Conservation (phyloP, 2,113 vertebrate species). For the Coreoperca whiteheadi region DNA sequence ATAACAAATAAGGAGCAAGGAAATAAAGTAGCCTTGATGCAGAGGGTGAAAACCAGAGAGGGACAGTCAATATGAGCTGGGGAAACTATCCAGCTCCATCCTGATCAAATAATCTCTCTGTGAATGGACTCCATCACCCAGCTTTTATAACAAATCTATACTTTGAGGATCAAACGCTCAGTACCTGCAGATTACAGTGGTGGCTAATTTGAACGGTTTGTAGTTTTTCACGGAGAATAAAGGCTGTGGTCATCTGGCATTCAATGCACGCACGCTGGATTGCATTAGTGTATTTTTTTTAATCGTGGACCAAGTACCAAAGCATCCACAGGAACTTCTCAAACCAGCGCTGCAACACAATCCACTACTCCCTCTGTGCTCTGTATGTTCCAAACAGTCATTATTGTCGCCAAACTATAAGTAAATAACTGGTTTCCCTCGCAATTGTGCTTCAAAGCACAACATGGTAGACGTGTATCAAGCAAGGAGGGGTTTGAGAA, state of each 20-base stretch:
- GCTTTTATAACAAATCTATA: not conserved
- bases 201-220: not conserved
- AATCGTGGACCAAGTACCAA: not conserved
- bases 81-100: not conserved
- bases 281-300: not conserved
- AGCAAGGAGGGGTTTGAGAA: too few species aligned
- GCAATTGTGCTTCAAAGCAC: too few species aligned
- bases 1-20: constrained; percentile 41
- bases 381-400: too few species aligned
- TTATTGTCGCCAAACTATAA: too few species aligned
- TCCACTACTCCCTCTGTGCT: too few species aligned
- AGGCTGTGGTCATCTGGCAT: not conserved
- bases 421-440: too few species aligned
- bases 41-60: constrained; percentile 28
- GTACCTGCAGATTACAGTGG: not conserved
- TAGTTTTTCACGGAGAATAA: not conserved
- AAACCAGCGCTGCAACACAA: not conserved
- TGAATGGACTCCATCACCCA: not conserved
- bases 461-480: too few species aligned
- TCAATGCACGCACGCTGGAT: not conserved
- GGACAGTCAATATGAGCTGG: not conserved
- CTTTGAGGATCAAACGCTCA: not conserved
- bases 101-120: not conserved
- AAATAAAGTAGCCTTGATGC: constrained; percentile 16
- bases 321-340: too few species aligned